phyloP scores from a whole-genome alignment of 1,140 invertebrate genomes.

The Pogonus chalceus region DNA sequence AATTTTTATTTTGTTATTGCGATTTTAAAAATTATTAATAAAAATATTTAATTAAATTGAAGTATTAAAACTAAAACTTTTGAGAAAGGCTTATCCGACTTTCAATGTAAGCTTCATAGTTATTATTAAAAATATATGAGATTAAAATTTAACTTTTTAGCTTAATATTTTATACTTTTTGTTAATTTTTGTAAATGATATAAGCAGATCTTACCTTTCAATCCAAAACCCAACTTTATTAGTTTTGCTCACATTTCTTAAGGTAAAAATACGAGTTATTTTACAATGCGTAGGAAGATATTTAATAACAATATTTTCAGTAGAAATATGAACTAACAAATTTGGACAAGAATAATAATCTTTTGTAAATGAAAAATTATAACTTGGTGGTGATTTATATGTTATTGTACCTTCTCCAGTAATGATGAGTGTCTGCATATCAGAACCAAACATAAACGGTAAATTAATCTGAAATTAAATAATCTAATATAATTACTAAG shows the following conservation, averaged over 20 bases:
- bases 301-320: not conserved
- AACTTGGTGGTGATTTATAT: not conserved
- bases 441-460: not conserved
- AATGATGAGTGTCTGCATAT: not conserved
- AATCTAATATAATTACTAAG: not conserved
- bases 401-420: not conserved
- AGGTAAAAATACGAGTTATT: not conserved
- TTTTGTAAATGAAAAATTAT: constrained; percentile 1
- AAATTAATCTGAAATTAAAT: not conserved
- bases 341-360: not conserved
- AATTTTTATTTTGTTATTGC: no score
- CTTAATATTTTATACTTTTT: no score
- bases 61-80: no score
- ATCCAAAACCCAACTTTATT: not conserved
- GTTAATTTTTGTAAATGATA: not conserved
- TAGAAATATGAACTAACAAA: not conserved
- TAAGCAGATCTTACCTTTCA: not conserved
- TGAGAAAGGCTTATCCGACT: no score
- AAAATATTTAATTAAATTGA: no score
- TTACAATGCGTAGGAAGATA: not conserved
- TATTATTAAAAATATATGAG: no score
- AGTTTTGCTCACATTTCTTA: not conserved
- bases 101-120: no score
- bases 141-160: no score
- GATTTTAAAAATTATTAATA: no score